Conservation (phyloP, 30 jellyfish, hydroid and myxozoan species). For the Aurelia coerulea region DNA sequence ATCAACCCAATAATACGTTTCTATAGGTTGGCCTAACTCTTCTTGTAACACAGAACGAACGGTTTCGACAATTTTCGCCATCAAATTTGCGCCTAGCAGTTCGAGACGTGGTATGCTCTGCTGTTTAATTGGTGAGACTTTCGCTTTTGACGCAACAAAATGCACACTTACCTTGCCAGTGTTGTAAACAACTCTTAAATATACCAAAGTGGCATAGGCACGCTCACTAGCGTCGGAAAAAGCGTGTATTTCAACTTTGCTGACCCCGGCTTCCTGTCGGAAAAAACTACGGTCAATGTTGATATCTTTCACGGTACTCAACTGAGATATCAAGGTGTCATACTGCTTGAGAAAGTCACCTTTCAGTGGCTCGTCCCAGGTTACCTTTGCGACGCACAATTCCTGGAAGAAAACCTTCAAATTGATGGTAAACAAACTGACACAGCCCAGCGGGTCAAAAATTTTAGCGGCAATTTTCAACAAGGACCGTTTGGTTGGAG, state of each 20-base stretch:
- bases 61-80: conserved; percentile 60
- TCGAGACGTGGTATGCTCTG: conserved; percentile 81
- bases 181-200: conserved; percentile 51
- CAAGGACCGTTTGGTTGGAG: conserved; percentile 65
- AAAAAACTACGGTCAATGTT: conserved; percentile 35
- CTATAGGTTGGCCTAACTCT: too few relatives aligned
- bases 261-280: conserved; percentile 5
- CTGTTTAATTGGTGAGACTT: conserved; percentile 71
- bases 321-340: conserved; percentile 25
- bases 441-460: conserved; percentile 86
- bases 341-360: conserved; percentile 17
- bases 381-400: conserved; percentile 62
- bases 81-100: conserved; percentile 66
- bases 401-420: conserved; percentile 61
- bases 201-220: conserved; percentile 74
- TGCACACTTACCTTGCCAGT: conserved; percentile 51
- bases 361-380: conserved; percentile 70
- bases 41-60: too few relatives aligned
- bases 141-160: conserved; percentile 73
- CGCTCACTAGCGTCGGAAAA: conserved; percentile 72
- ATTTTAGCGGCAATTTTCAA: conserved; percentile 74
- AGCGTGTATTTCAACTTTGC: conserved; percentile 66
- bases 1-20: too few relatives aligned
- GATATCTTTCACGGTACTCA: conserved; percentile 5
- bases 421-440: conserved; percentile 43